Evolutionary conservation across 2,888 invertebrate species (phyloP), one percentile per base, ranked within the genome.

Genomic region (Drosophila picticornis): DNA sequence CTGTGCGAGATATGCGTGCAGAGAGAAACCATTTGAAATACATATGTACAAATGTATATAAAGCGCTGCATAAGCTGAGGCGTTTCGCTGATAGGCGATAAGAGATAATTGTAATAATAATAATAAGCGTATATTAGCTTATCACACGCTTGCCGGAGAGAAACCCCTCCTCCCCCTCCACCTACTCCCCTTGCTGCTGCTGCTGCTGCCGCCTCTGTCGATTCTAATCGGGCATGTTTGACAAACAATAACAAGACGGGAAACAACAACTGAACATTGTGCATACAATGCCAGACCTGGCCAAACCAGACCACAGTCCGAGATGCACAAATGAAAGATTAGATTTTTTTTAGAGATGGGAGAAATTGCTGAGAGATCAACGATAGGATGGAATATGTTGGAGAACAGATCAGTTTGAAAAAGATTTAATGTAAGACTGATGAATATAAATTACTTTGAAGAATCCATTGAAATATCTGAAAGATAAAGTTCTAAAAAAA

Each of bases 51-150:
- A n/a, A n/a, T 19, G 11, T 11, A 40, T 36, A 59, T 74, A 77
- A 89, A 87, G 57, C 75, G 69, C 74, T 75, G 89, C 84, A 87
- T 87, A 89, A 64, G 77, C 75, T 74, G 22, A 81, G 84, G 89
- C 87, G 89, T 77, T 61, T 40, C 19, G 48, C 68, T 62, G 68
- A 72, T 77, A 69, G 63, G 64, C 61, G 60, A 64, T 77, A 68
- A 66, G 66, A 64, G 60, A 61, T 70, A 61, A 72, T 80, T 80
- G 59, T 64, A 29, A 64, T 66, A 60, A 72, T 80, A 80, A 57
- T 64, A 25, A 58, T 52, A 59, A 38, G 16, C 16, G 25, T 2
- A n/a, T n/a, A n/a, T n/a, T n/a, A n/a, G n/a, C 34, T 34, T 27
- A n/a, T 55, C 70, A 63, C 71, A 63, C 50, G 70, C 60, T 57